These are phyloP conservation scores for Cheumatopsyche charites DNA, from an alignment of 1,140 invertebrate genomes.

Conservation along the genomic window DNA sequence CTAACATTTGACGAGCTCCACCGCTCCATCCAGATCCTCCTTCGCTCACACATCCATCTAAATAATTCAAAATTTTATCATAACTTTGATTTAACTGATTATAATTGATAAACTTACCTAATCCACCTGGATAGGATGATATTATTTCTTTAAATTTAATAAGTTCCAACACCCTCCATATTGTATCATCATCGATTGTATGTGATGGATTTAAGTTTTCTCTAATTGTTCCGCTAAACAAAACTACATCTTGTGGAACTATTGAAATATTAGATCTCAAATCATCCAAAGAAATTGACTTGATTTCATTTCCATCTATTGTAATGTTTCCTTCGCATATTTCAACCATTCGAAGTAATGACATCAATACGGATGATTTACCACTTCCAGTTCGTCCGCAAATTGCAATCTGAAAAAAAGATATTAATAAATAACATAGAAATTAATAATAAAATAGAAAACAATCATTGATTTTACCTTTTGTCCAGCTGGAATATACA, in stretches of 20 bases:
- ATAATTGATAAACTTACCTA: slow-evolving; percentile 64
- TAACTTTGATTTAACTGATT: no score
- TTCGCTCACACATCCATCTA: slow-evolving; percentile 67
- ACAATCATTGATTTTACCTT: slow-evolving; percentile 61
- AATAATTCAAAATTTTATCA: slow-evolving; percentile 9
- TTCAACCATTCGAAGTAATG: slow-evolving; percentile 71
- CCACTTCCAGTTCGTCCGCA: slow-evolving; percentile 82
- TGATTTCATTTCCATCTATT: slow-evolving; percentile 72
- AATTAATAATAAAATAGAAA: slow-evolving; percentile 17
- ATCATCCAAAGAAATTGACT: slow-evolving; percentile 70
- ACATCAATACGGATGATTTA: slow-evolving; percentile 76
- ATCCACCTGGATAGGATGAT: slow-evolving; percentile 63
- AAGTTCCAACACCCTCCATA: slow-evolving; percentile 69
- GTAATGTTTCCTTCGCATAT: slow-evolving; percentile 68
- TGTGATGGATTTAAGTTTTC: slow-evolving; percentile 89
- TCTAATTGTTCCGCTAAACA: slow-evolving; percentile 89
- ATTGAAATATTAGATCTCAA: slow-evolving; percentile 83
- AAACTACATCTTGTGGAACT: slow-evolving; percentile 88
- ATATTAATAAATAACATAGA: slow-evolving; percentile 3
- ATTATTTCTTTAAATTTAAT: slow-evolving; percentile 81
- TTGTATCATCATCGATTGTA: slow-evolving; percentile 68
- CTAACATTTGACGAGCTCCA: slow-evolving; percentile 87
- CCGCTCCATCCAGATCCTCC: slow-evolving; percentile 74
- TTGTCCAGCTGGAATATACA: slow-evolving; percentile 69
- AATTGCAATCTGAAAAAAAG: slow-evolving; percentile 66